These are phyloP conservation scores for Myiotriccus ornatus DNA, from an alignment of 2,797 vertebrate genomes.

Conservation along the genomic window DNA sequence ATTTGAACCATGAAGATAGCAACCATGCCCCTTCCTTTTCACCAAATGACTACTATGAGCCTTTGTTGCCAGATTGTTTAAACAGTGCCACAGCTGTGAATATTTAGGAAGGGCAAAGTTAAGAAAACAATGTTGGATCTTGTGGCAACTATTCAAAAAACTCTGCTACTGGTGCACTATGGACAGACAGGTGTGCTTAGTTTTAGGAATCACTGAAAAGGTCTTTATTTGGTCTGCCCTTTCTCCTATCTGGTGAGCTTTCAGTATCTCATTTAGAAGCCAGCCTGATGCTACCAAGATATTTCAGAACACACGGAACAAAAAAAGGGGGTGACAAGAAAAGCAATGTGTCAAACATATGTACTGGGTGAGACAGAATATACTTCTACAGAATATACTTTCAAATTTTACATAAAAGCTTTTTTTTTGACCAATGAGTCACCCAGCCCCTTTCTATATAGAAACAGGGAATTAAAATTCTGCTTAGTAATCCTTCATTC, in stretches of 20 bases:
- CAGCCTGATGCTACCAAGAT: not conserved
- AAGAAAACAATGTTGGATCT: not conserved
- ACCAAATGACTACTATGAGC: not conserved
- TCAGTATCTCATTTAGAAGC: not conserved
- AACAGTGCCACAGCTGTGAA: not conserved
- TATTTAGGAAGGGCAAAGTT: not conserved
- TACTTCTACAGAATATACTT: not conserved
- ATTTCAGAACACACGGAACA: not conserved
- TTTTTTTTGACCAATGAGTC: not conserved
- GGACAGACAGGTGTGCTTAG: not conserved
- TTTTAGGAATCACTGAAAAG: not conserved
- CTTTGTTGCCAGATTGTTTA: not conserved
- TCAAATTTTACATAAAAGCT: not conserved
- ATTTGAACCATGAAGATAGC: not conserved
- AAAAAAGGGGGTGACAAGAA: not conserved
- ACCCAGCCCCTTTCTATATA: not conserved
- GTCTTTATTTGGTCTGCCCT: not conserved
- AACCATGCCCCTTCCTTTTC: not conserved
- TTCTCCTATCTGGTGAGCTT: not conserved
- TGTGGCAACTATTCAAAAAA: not conserved
- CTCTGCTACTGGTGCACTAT: accelerated
- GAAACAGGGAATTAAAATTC: not conserved
- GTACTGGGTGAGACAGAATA: not conserved
- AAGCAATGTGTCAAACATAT: not conserved
- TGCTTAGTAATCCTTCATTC: not conserved